phyloP scores from a whole-genome alignment of 2,797 vertebrate species.

The Heteromormyrus szaboi region DNA sequence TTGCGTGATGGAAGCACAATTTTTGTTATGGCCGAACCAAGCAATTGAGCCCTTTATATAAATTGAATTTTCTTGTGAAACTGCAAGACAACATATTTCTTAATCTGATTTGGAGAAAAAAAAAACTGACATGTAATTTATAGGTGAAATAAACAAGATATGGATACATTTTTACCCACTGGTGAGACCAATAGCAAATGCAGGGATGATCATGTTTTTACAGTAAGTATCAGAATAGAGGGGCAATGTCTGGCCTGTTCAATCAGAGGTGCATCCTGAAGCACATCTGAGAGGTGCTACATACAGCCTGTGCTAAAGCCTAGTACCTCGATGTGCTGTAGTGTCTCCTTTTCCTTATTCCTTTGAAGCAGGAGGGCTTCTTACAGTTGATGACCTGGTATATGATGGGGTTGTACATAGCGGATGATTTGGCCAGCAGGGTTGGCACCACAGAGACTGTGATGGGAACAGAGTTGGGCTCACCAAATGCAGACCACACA shows the following conservation, averaged over 20 bases:
- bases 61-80: background rate
- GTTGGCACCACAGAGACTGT: conserved; percentile 81
- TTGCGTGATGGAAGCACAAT: background rate
- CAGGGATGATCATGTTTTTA: background rate
- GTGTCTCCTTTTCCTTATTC: conserved; percentile 56
- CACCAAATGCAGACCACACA: conserved; percentile 84
- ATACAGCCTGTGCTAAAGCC: background rate
- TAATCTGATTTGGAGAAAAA: background rate
- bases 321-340: conserved; percentile 70
- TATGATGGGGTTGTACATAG: conserved; percentile 95
- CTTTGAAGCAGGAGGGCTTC: conserved; percentile 49
- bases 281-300: background rate
- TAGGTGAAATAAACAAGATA: background rate
- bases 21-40: background rate
- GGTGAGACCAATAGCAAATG: background rate
- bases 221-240: background rate
- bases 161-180: background rate
- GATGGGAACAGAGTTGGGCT: conserved; percentile 77
- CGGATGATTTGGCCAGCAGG: conserved; percentile 83
- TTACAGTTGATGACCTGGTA: conserved; percentile 85
- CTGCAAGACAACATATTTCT: background rate
- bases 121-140: background rate
- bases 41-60: background rate
- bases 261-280: background rate
- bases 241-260: background rate